These are phyloP conservation scores for Lymantria monacha DNA, from an alignment of 2,888 invertebrate genomes.

Conservation along the genomic window DNA sequence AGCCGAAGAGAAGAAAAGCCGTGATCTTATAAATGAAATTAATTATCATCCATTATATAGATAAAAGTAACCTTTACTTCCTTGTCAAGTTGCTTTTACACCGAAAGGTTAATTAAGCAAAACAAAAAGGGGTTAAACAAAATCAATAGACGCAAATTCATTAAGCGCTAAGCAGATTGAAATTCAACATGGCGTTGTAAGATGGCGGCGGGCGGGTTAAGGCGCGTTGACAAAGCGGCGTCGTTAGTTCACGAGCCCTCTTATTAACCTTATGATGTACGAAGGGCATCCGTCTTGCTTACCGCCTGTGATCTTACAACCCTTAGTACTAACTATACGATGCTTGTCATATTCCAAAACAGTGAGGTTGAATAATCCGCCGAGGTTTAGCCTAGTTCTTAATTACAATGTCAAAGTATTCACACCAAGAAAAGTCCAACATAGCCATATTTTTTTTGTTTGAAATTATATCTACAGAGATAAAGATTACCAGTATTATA, in stretches of 20 bases:
- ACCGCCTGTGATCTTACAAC: slow-evolving; percentile 48
- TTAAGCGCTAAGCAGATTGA: slow-evolving; percentile 81
- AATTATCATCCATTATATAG: slow-evolving; percentile 37
- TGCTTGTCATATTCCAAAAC: slow-evolving; percentile 21
- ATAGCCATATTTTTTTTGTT: too few species aligned
- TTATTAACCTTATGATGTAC: slow-evolving; percentile 84
- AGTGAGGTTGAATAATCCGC: background rate
- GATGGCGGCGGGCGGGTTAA: slow-evolving; percentile 73
- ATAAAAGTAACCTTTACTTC: slow-evolving; percentile 44
- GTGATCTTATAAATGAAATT: slow-evolving; percentile 10
- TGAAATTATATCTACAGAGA: too few species aligned
- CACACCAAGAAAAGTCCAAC: too few species aligned
- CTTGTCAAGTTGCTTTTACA: slow-evolving; percentile 63
- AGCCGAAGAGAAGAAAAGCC: background rate
- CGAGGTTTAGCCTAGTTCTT: background rate
- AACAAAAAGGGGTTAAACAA: slow-evolving; percentile 82
- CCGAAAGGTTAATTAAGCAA: slow-evolving; percentile 80
- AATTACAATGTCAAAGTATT: background rate
- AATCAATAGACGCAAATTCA: slow-evolving; percentile 82
- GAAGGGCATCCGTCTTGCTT: slow-evolving; percentile 72
- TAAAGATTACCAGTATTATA: too few species aligned
- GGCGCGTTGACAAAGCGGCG: slow-evolving; percentile 80
- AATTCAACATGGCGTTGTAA: slow-evolving; percentile 77
- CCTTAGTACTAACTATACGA: slow-evolving; percentile 31
- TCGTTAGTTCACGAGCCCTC: slow-evolving; percentile 82